Base-by-base conservation (phyloP, 2,113 vertebrate genomes). In the Rhynchomys soricoides region DNA sequence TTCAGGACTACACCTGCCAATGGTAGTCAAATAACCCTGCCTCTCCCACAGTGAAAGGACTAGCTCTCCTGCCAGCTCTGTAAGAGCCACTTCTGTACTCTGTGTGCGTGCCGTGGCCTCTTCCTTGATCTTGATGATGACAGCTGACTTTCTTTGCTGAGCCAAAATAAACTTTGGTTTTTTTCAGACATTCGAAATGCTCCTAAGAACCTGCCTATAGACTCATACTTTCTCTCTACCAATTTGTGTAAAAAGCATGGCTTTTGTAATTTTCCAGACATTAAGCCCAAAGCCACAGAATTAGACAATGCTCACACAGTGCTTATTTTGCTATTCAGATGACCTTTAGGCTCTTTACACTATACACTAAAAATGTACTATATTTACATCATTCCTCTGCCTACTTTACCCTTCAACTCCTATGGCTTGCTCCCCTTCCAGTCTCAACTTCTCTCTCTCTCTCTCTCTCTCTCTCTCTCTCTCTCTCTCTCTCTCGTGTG, bases 11-110 rank as follows among this genome's bases (percentile, higher is more conserved):
- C 75, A 86, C 4, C 2, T 78, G 91, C 93, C 68, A 21, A 17
- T 57, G 74, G n/a, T 90, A 52, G 87, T 91, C 52, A 87, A 92
- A 62, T 89, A 86, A 95, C 50, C 77, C 89, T n/a, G 62, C 52
- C 66, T 91, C 62, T 79, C 62, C 95, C 81, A 40, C 64, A 70
- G 81, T 19, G 89, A 64, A 73, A 71, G 85, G 66, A 52, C 24
- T 90, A 66, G 59, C n/a, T 77, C 64, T 78, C 31, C 37, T 57
- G 50, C 37, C 52, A 59, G n/a, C 59, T 68, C 21, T 37, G 0
- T 50, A 4, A 64, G 62, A 29, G 31, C 45, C 5, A 4, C 45
- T 57, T 5, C 43, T 0, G 0, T 45, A 86, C 37, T 88, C 86
- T 83, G 64, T 1, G 0, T 19, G 59, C 45, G 48, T 45, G 45